Evolutionary conservation across 2,888 invertebrate genomes (phyloP), one percentile per base, ranked within the genome.

Genomic region (Apamea sordens): DNA sequence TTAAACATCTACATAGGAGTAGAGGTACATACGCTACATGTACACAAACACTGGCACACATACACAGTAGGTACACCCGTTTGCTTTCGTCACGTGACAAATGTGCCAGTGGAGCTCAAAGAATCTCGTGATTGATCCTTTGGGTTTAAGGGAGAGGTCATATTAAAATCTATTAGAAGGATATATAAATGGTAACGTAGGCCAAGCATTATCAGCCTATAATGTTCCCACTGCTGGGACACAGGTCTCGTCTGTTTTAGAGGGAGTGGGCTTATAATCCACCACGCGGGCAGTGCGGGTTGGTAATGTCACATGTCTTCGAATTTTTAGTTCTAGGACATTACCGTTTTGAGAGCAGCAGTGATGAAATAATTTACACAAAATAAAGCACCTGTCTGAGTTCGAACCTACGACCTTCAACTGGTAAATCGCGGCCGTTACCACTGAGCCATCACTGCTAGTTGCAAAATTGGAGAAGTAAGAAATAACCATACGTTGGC

Each of bases 111-210:
- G 36, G 77, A 73, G 75, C 77, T 72, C 61, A 73, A 88, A 85
- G 85, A 82, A 83, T 83, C 69, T 59, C 8, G 79, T 78, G 86
- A 88, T 80, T 88, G 85, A 88, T 88, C 79, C 80, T 74, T 83
- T 41, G 77, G 79, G 69, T 65, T 72, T 87, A 77, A 86, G 73
- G 77, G 13, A n/a, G 77, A 68, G 81, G 65, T 7, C 24, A 73
- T 32, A 11, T 71, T 76, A 69, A 67, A 78, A 68, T 78, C 21
- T 77, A 64, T 78, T 61, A 59, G 2, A 28, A 18, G 10, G 50
- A 32, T 41, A 6, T 32, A 11, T 24, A 32, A 32, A 61, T 28
- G n/a, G 4, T 53, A 53, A 53, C 53, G 21, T 21, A 53, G 3
- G 21, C 21, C 21, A 8, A 21, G 21, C 7, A 36, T 5, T 36